Percentiles rank a stretch among this genome's conserved stretches.
These are phyloP conservation scores for Geotrupes spiniger DNA, from an alignment of 2,888 invertebrate genomes.

Conservation along the genomic window DNA sequence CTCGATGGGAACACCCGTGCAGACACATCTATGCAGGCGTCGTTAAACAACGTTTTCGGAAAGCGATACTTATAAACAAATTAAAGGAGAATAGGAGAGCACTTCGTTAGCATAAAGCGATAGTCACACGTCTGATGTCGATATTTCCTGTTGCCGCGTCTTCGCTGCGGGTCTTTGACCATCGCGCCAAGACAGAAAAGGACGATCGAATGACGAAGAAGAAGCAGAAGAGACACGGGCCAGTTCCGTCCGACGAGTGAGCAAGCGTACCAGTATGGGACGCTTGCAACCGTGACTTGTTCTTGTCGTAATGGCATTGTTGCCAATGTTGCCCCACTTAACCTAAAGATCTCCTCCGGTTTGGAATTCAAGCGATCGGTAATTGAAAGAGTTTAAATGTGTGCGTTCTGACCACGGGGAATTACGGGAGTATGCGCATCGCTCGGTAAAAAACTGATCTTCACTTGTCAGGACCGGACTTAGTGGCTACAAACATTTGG, in stretches of 20 bases:
- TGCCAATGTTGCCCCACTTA: conserved; percentile 6
- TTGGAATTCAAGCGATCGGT: conserved; percentile 7
- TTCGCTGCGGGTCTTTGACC: conserved; percentile 43
- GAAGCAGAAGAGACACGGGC: conserved; percentile 2
- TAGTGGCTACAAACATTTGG: no score
- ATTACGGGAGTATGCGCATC: no score
- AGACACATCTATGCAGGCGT: neutral
- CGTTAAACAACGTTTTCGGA: conserved; percentile 26
- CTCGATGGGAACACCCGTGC: conserved; percentile 24
- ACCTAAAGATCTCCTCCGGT: conserved; percentile 2
- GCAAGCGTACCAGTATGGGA: conserved; percentile 3
- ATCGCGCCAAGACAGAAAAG: conserved; percentile 1
- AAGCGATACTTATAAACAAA: conserved; percentile 34
- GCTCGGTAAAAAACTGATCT: no score
- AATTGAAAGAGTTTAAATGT: conserved; percentile 5
- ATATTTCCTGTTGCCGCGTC: conserved; percentile 42
- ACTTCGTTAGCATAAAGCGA: conserved; percentile 15
- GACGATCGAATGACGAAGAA: neutral
- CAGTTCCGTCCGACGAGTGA: conserved; percentile 8
- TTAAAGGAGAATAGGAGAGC: conserved; percentile 17
- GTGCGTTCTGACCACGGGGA: no score
- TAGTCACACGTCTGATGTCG: conserved; percentile 32
- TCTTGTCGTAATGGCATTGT: conserved; percentile 5
- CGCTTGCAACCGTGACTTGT: conserved; percentile 6
- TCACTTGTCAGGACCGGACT: no score